Conservation (phyloP, 92 coral and sea anemone genomes). For the Epizoanthus ramosus region DNA sequence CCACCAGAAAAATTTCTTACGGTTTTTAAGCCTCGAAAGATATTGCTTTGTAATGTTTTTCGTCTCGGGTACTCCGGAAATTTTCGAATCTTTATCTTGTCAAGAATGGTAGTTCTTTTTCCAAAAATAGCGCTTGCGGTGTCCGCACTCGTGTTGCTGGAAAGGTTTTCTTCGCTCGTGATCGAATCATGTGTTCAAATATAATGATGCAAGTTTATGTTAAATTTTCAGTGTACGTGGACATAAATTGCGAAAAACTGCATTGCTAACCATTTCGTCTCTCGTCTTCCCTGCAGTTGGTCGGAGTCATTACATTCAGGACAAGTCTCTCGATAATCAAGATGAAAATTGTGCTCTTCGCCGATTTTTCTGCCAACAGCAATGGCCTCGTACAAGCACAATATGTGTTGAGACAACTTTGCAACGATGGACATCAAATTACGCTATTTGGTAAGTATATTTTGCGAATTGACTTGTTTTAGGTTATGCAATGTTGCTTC, state of each 20-base stretch:
- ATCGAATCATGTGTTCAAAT: conserved; percentile 43
- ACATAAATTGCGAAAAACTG: not conserved
- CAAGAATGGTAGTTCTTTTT: not conserved
- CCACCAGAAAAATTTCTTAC: not conserved
- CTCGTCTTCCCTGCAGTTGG: conserved; percentile 4
- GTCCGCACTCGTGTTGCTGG: conserved; percentile 3
- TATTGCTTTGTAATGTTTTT: not conserved
- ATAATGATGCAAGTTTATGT: conserved; percentile 36
- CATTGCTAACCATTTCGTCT: not conserved
- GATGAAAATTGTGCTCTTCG: conserved; percentile 96
- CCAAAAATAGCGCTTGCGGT: conserved; percentile 31
- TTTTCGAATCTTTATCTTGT: not conserved
- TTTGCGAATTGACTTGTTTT: not conserved
- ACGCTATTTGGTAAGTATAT: conserved; percentile 86
- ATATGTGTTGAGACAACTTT: conserved; percentile 88
- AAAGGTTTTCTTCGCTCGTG: conserved; percentile 1
- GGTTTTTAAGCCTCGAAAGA: not conserved
- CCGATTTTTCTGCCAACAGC: conserved; percentile 83
- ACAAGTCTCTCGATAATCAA: conserved; percentile 15
- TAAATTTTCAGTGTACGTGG: conserved; percentile 9
- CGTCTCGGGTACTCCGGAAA: not conserved
- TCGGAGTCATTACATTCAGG: not conserved
- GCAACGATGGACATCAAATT: conserved; percentile 93
- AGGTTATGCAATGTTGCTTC: not conserved
- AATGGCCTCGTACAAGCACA: conserved; percentile 96